Percentiles rank a stretch among this genome's conserved stretches.
Conservation (phyloP, 2,113 vertebrate species). For the Dicrurus megarhynchus region DNA sequence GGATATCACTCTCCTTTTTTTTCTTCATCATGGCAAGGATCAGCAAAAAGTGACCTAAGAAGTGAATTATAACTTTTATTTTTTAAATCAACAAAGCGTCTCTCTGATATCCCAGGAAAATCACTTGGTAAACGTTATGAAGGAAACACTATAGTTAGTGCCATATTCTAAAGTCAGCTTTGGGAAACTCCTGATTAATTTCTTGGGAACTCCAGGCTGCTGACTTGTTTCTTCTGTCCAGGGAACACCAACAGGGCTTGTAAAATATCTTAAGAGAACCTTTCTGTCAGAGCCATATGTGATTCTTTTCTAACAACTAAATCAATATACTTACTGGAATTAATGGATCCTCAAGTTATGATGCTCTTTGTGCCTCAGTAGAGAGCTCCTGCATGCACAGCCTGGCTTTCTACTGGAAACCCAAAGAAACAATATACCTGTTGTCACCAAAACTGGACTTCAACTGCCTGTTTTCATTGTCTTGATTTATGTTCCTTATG, state of each 20-base stretch:
- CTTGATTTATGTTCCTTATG: not conserved
- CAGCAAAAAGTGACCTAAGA: not conserved
- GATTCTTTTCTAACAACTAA: not conserved
- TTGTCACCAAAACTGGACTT: not conserved
- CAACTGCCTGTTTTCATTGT: not conserved
- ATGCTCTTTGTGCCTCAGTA: not conserved
- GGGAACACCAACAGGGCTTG: not conserved
- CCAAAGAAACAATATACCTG: not conserved
- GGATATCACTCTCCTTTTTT: not conserved
- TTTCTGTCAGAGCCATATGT: not conserved
- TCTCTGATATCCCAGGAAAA: not conserved
- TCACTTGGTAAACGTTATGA: not conserved
- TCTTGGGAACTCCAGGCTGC: not conserved
- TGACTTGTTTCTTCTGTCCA: not conserved
- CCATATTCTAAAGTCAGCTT: not conserved
- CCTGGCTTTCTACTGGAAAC: not conserved
- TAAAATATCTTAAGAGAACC: not conserved
- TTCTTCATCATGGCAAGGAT: not conserved
- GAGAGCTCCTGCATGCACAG: not conserved
- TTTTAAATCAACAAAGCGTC: not conserved
- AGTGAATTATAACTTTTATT: not conserved
- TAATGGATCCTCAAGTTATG: not conserved
- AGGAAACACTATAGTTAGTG: not conserved
- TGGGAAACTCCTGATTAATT: not conserved
- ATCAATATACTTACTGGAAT: not conserved